A percentile compares a stretch with the other conserved stretches of the same genome.
These are phyloP conservation scores for Ladona fulva DNA, from an alignment of 1,140 invertebrate species.

Conservation along the genomic window DNA sequence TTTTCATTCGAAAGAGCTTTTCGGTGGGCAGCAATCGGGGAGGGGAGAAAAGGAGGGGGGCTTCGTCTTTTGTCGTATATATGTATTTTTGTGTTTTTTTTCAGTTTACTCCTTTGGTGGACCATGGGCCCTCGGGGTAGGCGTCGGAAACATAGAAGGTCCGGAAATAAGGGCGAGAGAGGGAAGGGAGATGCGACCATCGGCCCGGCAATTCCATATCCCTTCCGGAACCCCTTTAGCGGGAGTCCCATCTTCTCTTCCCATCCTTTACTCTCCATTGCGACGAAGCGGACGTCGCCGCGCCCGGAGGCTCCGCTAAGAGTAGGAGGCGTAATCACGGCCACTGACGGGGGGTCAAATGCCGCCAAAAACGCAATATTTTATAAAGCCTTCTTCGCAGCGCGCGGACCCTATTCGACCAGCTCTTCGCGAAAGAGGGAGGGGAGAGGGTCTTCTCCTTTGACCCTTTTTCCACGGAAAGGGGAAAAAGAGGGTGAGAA, in stretches of 20 bases:
- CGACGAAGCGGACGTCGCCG: not conserved
- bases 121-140: not conserved
- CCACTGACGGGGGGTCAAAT: not conserved
- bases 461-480: not conserved
- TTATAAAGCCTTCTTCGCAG: not conserved
- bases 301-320: not conserved
- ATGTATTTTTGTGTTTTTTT: not conserved
- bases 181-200: not conserved
- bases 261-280: not conserved
- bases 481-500: not conserved
- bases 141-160: not conserved
- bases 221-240: not conserved
- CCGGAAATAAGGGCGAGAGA: slow-evolving; percentile 1
- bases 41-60: not conserved
- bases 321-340: not conserved
- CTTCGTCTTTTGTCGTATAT: not conserved
- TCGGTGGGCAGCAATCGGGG: not conserved
- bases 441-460: not conserved
- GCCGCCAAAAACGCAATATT: slow-evolving; percentile 6
- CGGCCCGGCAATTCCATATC: slow-evolving; percentile 1
- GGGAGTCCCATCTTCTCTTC: not conserved
- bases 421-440: not conserved
- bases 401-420: not conserved
- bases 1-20: not conserved
- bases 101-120: not conserved